A percentile compares a stretch with the other conserved stretches of the same genome.
These are phyloP conservation scores for Aporrectodea caliginosa DNA, from an alignment of 1,140 invertebrate species.

Conservation along the genomic window DNA sequence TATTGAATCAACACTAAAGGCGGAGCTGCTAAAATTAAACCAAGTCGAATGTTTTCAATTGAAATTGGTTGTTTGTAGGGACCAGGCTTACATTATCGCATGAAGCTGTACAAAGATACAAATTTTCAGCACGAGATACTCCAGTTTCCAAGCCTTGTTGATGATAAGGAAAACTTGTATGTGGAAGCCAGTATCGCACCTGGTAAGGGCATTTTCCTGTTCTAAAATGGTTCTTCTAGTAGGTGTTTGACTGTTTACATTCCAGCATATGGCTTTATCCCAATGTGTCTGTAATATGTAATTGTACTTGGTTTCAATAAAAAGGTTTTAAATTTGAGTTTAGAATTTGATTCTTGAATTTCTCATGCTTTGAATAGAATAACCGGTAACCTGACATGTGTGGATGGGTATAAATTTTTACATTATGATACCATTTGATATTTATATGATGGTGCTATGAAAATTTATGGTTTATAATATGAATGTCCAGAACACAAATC, in stretches of 20 bases:
- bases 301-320: background rate
- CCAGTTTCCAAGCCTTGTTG: background rate
- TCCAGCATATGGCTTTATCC: background rate
- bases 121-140: background rate
- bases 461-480: background rate
- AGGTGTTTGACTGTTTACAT: background rate
- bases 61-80: background rate
- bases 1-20: background rate
- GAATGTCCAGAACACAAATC: background rate
- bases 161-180: background rate
- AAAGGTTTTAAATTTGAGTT: background rate
- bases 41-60: background rate
- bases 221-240: background rate
- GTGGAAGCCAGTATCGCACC: background rate
- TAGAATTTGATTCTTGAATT: too few relatives aligned
- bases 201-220: background rate
- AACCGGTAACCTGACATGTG: too few relatives aligned
- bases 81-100: background rate
- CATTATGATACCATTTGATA: too few relatives aligned
- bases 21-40: background rate
- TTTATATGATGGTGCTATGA: too few relatives aligned
- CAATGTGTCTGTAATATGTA: background rate
- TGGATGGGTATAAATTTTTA: too few relatives aligned
- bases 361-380: too few relatives aligned
- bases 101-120: background rate